These are phyloP conservation scores for Platycnemis pennipes DNA, from an alignment of 2,888 invertebrate species.

Conservation along the genomic window DNA sequence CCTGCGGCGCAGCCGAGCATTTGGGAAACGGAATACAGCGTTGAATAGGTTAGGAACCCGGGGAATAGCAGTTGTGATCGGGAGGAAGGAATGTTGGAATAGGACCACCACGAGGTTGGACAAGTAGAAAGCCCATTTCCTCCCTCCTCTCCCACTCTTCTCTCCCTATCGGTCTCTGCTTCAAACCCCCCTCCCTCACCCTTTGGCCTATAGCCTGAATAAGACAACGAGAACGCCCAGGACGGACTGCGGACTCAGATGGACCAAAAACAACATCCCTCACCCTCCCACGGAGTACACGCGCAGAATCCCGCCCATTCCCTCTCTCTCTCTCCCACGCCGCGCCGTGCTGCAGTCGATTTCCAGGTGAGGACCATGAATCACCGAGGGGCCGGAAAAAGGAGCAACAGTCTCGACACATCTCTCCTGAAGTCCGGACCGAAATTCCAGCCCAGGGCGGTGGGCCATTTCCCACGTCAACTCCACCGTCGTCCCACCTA, in stretches of 20 bases:
- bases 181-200: not conserved
- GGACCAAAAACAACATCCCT: not conserved
- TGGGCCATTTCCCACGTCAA: not conserved
- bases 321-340: not conserved
- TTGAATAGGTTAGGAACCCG: no score
- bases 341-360: not conserved
- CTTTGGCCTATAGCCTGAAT: not conserved
- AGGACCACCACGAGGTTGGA: no score
- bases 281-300: not conserved
- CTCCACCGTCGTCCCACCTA: not conserved
- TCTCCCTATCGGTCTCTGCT: not conserved
- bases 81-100: no score
- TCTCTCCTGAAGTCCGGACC: not conserved
- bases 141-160: not conserved
- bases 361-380: conserved; percentile 40
- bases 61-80: no score
- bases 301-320: not conserved
- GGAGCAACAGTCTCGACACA: conserved; percentile 27
- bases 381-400: conserved; percentile 22
- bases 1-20: no score
- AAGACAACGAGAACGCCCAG: not conserved
- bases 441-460: not conserved
- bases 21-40: no score
- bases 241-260: not conserved
- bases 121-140: not conserved